Evolutionary conservation across 2,113 vertebrate genomes (phyloP).

Genomic region (Andinoacara biseriatus): DNA sequence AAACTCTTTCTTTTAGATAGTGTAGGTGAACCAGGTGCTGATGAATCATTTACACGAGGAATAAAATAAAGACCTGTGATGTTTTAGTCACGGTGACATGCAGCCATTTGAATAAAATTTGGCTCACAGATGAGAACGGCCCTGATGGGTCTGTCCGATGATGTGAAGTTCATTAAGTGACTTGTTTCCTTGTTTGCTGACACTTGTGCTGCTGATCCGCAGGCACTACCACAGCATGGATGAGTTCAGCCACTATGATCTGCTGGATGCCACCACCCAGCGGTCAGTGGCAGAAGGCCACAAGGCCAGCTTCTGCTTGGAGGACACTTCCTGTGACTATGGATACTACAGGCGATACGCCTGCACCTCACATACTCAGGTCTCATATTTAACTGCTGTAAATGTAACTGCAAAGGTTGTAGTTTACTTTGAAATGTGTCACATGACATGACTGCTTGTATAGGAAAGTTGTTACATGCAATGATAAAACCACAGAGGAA

Average conservation of each 20-base stretch:
- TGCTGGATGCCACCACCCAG: conserved; percentile 88
- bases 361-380: conserved; percentile 95
- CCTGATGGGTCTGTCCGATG: too few relatives aligned
- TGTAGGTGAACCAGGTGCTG: conserved; percentile 16
- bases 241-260: conserved; percentile 97
- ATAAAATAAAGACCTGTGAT: background rate
- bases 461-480: background rate
- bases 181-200: background rate
- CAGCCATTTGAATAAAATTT: background rate
- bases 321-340: conserved; percentile 97
- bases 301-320: conserved; percentile 98
- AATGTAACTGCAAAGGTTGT: background rate
- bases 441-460: background rate
- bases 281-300: conserved; percentile 94
- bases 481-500: background rate
- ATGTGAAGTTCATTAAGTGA: background rate
- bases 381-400: conserved; percentile 50
- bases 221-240: conserved; percentile 99
- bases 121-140: background rate
- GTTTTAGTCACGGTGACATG: background rate
- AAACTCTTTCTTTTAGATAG: conserved; percentile 23
- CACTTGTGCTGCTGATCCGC: conserved; percentile 44
- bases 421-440: background rate
- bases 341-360: conserved; percentile 94
- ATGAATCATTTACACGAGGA: background rate